These are phyloP conservation scores for Brachymystax lenok DNA, from an alignment of 2,797 vertebrate genomes.

Conservation along the genomic window DNA sequence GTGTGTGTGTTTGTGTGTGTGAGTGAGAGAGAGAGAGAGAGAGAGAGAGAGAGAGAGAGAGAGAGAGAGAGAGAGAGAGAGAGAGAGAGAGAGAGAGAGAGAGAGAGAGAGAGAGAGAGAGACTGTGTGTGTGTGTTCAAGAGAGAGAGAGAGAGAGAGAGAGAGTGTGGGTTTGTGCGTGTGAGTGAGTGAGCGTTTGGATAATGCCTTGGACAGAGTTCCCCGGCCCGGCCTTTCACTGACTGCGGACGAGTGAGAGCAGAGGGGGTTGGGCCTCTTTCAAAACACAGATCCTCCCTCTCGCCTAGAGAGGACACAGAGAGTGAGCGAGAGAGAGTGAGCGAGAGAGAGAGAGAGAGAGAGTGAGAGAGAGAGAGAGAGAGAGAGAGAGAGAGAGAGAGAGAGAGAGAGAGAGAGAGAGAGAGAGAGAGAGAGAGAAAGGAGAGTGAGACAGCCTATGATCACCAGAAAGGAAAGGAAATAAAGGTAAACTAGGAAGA, in stretches of 20 bases:
- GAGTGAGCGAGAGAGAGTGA: conserved; percentile 1
- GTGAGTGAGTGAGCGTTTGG: conserved; percentile 52
- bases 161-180: neutral
- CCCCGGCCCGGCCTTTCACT: conserved; percentile 62
- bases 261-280: conserved; percentile 57
- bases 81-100: conserved; percentile 37
- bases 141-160: neutral
- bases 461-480: neutral
- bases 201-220: conserved; percentile 75
- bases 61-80: conserved; percentile 2
- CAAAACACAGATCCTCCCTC: conserved; percentile 59
- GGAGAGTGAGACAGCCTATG: neutral
- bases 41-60: conserved; percentile 39
- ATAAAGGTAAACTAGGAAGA: neutral
- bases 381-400: neutral
- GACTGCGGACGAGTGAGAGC: conserved; percentile 66
- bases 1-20: conserved; percentile 37
- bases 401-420: too few relatives aligned
- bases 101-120: conserved; percentile 36
- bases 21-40: conserved; percentile 26
- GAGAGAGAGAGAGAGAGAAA: neutral
- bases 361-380: neutral
- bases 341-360: neutral
- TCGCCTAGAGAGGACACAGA: conserved; percentile 17
- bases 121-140: conserved; percentile 42